Evolutionary conservation across 2,113 vertebrate genomes (phyloP).

Genomic region (Laticauda colubrina): DNA sequence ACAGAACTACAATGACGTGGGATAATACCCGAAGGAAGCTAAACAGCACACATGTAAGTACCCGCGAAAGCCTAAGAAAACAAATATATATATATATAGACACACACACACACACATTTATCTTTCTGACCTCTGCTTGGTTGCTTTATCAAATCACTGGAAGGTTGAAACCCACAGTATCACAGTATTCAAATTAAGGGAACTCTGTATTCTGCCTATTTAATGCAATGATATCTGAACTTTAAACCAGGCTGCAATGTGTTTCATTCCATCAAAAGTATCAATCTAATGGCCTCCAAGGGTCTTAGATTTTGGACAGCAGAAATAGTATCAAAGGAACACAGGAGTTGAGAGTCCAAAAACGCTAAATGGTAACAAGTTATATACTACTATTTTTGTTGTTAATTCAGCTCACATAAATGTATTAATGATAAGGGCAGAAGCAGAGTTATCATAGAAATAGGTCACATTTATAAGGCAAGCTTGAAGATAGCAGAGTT

Average conservation of each 20-base stretch:
- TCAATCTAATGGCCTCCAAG: not conserved
- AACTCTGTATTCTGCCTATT: not conserved
- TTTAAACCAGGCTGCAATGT: not conserved
- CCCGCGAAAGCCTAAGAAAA: too few relatives aligned
- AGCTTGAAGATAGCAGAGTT: not conserved
- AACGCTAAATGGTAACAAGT: not conserved
- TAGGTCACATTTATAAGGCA: not conserved
- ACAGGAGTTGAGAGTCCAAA: not conserved
- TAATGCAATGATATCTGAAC: not conserved
- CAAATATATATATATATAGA: too few relatives aligned
- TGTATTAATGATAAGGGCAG: not conserved
- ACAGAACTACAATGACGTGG: too few relatives aligned
- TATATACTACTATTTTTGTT: not conserved
- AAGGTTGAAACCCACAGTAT: not conserved
- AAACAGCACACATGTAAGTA: too few relatives aligned
- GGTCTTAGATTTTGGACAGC: not conserved
- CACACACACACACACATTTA: not conserved
- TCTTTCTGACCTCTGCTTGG: not conserved
- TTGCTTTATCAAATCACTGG: not conserved
- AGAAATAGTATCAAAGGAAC: not conserved
- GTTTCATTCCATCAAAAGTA: not conserved
- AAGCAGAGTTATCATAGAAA: not conserved
- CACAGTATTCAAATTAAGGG: not conserved
- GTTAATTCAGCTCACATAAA: not conserved
- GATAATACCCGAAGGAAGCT: too few relatives aligned